Evolutionary conservation across 2,113 vertebrate genomes (phyloP).

Genomic region (Ammospiza nelsoni): DNA sequence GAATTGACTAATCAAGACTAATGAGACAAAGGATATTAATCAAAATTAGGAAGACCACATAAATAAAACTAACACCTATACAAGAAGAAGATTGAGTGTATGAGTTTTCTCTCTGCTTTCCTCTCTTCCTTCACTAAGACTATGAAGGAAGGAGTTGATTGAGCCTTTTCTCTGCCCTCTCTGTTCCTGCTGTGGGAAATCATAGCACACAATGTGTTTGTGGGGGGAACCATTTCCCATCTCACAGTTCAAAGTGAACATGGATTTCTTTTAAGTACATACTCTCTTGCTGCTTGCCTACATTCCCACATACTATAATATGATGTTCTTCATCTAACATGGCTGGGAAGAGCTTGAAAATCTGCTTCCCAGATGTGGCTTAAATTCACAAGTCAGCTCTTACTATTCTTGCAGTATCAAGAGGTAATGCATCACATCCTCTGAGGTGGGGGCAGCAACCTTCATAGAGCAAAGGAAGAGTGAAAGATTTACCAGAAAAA

Average conservation of each 20-base stretch:
- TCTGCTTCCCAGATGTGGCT: neutral
- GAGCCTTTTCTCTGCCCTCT: neutral
- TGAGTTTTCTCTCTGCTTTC: neutral
- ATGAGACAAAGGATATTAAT: neutral
- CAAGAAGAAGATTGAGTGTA: neutral
- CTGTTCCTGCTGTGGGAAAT: neutral
- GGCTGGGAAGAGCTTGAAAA: neutral
- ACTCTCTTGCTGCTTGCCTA: neutral
- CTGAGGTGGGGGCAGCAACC: neutral
- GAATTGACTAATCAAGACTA: neutral
- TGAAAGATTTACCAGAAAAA: neutral
- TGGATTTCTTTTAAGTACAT: neutral
- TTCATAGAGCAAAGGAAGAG: neutral
- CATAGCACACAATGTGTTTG: neutral
- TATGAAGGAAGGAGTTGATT: neutral
- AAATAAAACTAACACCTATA: neutral
- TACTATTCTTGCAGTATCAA: neutral
- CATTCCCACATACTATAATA: neutral
- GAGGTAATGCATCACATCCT: neutral
- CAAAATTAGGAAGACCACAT: neutral
- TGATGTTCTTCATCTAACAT: neutral
- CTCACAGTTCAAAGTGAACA: neutral
- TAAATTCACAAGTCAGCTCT: neutral
- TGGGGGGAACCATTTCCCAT: neutral
- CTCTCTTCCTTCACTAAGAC: neutral